These are phyloP conservation scores for Barbus barbus DNA, from an alignment of 2,113 vertebrate genomes.

Conservation along the genomic window DNA sequence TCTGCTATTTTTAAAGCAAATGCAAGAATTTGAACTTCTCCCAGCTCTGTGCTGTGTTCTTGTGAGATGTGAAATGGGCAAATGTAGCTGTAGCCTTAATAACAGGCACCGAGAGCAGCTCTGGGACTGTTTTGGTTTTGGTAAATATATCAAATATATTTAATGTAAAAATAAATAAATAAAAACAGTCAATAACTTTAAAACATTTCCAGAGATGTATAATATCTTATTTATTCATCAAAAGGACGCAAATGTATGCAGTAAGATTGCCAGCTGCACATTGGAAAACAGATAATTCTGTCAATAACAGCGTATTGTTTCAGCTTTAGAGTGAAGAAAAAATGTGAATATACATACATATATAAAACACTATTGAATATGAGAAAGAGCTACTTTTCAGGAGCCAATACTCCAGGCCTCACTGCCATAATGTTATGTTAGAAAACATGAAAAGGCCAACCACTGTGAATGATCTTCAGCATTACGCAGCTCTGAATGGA, in stretches of 20 bases:
- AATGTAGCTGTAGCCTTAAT: not conserved
- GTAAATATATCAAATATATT: not conserved
- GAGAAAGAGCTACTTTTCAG: not conserved
- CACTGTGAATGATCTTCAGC: not conserved
- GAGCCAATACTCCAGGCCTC: not conserved
- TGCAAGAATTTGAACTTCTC: not conserved
- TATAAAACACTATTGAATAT: not conserved
- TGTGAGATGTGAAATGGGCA: constrained; percentile 8
- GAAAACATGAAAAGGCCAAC: constrained; percentile 10
- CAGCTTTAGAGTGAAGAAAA: constrained; percentile 5
- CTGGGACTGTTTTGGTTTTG: not conserved
- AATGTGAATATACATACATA: not conserved
- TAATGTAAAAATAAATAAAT: constrained; percentile 7
- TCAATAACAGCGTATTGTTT: constrained; percentile 12
- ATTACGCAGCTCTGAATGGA: not conserved
- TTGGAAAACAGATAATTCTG: not conserved
- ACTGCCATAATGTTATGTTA: constrained; percentile 1
- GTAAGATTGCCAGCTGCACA: too few species aligned
- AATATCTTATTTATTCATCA: constrained; percentile 8
- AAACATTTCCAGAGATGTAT: not conserved
- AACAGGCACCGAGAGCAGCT: not conserved
- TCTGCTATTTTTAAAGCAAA: constrained; percentile 20
- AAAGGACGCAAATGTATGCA: constrained; percentile 1
- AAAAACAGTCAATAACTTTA: constrained; percentile 8
- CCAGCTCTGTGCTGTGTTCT: not conserved